These are phyloP conservation scores for Melanotus villosus DNA, from an alignment of 2,888 invertebrate genomes.

Conservation along the genomic window DNA sequence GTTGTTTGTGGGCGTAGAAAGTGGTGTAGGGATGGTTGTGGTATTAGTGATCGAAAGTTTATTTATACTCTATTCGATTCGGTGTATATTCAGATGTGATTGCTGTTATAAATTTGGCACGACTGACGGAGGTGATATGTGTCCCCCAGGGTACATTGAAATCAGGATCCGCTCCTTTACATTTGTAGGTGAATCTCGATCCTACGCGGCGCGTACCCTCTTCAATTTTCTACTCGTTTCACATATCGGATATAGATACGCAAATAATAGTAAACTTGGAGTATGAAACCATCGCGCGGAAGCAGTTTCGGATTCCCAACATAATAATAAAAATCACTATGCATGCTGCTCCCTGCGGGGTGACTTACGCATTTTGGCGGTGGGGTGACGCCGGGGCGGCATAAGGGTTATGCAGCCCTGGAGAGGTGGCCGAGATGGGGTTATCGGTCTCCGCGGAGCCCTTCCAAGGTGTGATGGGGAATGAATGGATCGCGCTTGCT, in stretches of 20 bases:
- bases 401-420: slow-evolving; percentile 69
- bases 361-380: slow-evolving; percentile 57
- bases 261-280: slow-evolving; percentile 53
- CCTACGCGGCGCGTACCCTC: slow-evolving; percentile 49
- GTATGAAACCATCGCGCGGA: slow-evolving; percentile 49
- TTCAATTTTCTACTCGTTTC: slow-evolving; percentile 53
- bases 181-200: slow-evolving; percentile 48
- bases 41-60: slow-evolving; percentile 47
- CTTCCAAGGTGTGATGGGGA: slow-evolving; percentile 67
- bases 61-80: slow-evolving; percentile 52
- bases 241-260: slow-evolving; percentile 54
- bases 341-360: slow-evolving; percentile 61
- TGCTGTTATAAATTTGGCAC: slow-evolving; percentile 54
- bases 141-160: slow-evolving; percentile 57
- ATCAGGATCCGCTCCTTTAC: slow-evolving; percentile 54
- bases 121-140: slow-evolving; percentile 55
- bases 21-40: slow-evolving; percentile 41
- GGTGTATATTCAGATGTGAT: slow-evolving; percentile 53
- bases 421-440: slow-evolving; percentile 71
- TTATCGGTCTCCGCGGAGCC: slow-evolving; percentile 72
- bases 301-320: slow-evolving; percentile 58
- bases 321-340: slow-evolving; percentile 71
- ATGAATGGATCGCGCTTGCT: slow-evolving; percentile 62
- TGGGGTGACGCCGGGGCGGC: slow-evolving; percentile 51
- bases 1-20: slow-evolving; percentile 45